Evolutionary conservation across 2,797 vertebrate genomes (phyloP).

Genomic region (Nannoperca australis): DNA sequence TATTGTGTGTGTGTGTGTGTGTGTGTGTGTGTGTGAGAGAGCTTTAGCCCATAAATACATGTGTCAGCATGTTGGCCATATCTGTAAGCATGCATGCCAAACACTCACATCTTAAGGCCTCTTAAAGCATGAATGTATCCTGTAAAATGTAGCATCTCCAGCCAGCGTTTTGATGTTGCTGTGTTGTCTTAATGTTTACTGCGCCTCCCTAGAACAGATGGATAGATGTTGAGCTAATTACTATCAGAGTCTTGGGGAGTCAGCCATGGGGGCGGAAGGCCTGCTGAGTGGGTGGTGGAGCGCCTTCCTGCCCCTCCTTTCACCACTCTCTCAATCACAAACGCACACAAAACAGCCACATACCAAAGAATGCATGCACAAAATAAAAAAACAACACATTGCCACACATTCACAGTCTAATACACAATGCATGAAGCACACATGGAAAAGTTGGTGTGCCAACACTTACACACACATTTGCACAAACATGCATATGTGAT

Average conservation of each 20-base stretch:
- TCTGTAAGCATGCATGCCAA: slow-evolving; percentile 32
- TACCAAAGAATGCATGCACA: slow-evolving; percentile 37
- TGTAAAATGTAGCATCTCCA: slow-evolving; percentile 63
- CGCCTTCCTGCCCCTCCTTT: slow-evolving; percentile 68
- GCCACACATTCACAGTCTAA: slow-evolving; percentile 1
- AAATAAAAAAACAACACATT: neutral
- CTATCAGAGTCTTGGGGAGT: slow-evolving; percentile 82
- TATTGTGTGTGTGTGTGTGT: neutral
- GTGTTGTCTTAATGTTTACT: slow-evolving; percentile 81
- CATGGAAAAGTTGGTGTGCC: slow-evolving; percentile 36
- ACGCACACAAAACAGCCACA: slow-evolving; percentile 36
- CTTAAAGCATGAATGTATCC: slow-evolving; percentile 43
- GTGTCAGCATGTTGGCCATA: slow-evolving; percentile 13
- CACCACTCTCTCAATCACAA: slow-evolving; percentile 32
- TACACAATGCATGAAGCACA: slow-evolving; percentile 3
- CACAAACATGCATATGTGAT: slow-evolving; percentile 40
- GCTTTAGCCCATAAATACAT: slow-evolving; percentile 28
- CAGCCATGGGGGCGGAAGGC: slow-evolving; percentile 81
- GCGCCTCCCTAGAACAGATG: slow-evolving; percentile 82
- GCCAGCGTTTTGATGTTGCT: slow-evolving; percentile 76
- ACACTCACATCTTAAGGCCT: slow-evolving; percentile 36
- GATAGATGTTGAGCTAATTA: slow-evolving; percentile 85
- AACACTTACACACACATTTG: slow-evolving; percentile 31
- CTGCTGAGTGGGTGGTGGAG: slow-evolving; percentile 80
- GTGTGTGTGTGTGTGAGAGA: neutral